Base-by-base conservation (phyloP, 2,797 vertebrate species). In the Chelmon rostratus region DNA sequence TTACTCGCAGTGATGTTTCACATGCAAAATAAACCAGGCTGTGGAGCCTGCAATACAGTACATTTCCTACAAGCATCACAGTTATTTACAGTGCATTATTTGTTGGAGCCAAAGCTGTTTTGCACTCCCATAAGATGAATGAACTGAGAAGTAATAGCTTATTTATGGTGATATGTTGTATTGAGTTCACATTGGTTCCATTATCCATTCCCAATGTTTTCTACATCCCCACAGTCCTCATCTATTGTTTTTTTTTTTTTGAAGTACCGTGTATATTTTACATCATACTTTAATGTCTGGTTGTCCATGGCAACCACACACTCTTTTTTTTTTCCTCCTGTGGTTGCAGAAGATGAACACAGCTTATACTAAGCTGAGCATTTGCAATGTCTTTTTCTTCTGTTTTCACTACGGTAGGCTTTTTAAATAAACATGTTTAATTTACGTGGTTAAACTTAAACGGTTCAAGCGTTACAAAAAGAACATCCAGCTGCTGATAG, bases 221-320 rank as follows among this genome's bases (percentile, higher is more conserved):
- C 47, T 50, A 18, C 31, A 59, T 56, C 31, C 49, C 11, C 49
- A 53, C 23, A 79, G 25, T 40, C 44, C 40, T 71, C 49, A 83
- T 84, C 44, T 63, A 37, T 70, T 73, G 28, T 71, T 21, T n/a
- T n/a, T n/a, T n/a, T n/a, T n/a, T n/a, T n/a, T n/a, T n/a, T n/a
- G n/a, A 62, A 66, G 0, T 18, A 31, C 25, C 33, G 3, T 73
- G 13, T 65, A 31, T 53, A 77, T 23, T 63, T 81, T 67, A 33
- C 28, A 38, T 47, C 37, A 46, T 66, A 68, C 46, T 84, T 77
- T 78, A 72, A 82, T 78, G 42, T 63, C 33, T 68, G 68, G 79
- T 79, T 80, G 65, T 81, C 79, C 53, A 66, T 83, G 61, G 80
- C 67, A 88, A 82, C 79, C 37, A 62, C 50, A 57, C 37, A 33